A percentile compares a stretch with the other conserved stretches of the same genome.
Evolutionary conservation across 2,113 vertebrate genomes (phyloP).

Genomic region (Perccottus glenii): DNA sequence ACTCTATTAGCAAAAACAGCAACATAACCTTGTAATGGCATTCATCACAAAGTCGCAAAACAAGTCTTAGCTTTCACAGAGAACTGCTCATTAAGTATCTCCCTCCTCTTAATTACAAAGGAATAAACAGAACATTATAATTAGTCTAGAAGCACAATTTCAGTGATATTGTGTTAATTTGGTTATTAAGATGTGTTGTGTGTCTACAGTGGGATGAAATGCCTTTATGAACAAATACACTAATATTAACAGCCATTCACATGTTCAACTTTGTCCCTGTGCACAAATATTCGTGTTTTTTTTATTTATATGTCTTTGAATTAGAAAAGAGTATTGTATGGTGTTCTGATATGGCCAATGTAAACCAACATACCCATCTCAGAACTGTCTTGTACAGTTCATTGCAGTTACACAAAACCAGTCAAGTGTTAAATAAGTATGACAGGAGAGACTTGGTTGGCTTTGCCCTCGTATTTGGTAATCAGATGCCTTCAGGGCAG

Average conservation of each 20-base stretch:
- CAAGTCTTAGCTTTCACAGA: background rate
- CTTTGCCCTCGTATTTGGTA: conserved; percentile 47
- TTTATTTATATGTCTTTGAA: background rate
- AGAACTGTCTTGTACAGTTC: background rate
- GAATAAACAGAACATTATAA: background rate
- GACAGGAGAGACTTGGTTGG: conserved; percentile 22
- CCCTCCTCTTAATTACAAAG: too few species aligned
- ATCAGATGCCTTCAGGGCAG: conserved; percentile 23
- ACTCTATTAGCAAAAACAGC: too few species aligned
- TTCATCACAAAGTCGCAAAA: background rate
- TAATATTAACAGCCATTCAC: background rate
- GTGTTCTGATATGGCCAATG: background rate
- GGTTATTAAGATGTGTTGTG: background rate
- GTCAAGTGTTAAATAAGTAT: conserved; percentile 33
- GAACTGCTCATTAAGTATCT: background rate
- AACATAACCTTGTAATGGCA: too few species aligned
- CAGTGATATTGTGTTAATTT: background rate
- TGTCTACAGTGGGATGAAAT: background rate
- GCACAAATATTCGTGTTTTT: background rate
- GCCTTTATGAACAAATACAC: background rate
- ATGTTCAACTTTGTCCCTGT: background rate
- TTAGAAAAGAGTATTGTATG: too few species aligned
- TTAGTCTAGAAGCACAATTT: background rate
- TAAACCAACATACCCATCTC: conserved; percentile 1
- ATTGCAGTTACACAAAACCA: conserved; percentile 8